Evolutionary conservation across 2,888 invertebrate species (phyloP).

Genomic region (Lamellibrachia columna): DNA sequence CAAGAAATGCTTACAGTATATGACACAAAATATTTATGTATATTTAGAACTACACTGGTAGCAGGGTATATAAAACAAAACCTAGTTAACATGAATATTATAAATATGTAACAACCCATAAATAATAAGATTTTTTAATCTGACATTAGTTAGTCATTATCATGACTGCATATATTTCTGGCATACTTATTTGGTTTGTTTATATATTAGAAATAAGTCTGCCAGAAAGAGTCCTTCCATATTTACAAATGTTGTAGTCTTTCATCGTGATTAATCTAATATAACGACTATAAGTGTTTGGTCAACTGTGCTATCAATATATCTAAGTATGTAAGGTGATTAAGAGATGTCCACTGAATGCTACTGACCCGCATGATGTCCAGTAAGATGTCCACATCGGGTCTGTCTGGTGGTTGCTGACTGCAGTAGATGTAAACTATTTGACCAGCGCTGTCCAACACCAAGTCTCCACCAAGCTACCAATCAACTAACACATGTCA

Average conservation of each 20-base stretch:
- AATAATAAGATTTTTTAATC: too few relatives aligned
- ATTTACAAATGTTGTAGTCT: not conserved
- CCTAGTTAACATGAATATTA: too few relatives aligned
- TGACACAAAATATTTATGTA: too few relatives aligned
- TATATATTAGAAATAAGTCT: not conserved
- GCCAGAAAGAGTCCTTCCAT: not conserved
- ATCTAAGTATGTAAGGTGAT: not conserved
- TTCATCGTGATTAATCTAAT: not conserved
- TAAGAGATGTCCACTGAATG: not conserved
- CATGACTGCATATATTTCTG: not conserved
- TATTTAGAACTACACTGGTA: too few relatives aligned
- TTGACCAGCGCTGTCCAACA: conserved; percentile 47
- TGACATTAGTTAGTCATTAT: too few relatives aligned
- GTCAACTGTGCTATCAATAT: not conserved
- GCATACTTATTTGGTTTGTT: not conserved
- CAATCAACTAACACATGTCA: not conserved
- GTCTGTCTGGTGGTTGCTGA: conserved; percentile 50
- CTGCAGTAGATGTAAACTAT: conserved; percentile 51
- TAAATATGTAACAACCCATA: too few relatives aligned
- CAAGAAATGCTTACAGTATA: too few relatives aligned
- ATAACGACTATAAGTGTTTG: not conserved
- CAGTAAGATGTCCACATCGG: conserved; percentile 43
- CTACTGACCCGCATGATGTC: not conserved
- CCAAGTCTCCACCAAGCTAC: conserved; percentile 60
- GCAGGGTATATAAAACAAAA: too few relatives aligned